phyloP scores from a whole-genome alignment of 1,140 invertebrate species.

The Lordiphosa mommai region DNA sequence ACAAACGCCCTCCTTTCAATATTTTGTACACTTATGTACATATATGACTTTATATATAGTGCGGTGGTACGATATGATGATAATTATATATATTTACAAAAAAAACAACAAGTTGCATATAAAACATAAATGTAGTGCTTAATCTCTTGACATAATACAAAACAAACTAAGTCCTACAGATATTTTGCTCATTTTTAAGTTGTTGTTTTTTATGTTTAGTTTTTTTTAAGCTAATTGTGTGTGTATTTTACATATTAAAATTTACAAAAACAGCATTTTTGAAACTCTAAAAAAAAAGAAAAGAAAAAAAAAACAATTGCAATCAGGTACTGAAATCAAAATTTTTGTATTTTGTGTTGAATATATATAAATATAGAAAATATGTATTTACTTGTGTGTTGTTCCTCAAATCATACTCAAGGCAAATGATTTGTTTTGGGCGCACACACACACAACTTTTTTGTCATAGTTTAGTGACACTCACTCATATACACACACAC shows the following conservation, averaged over 20 bases:
- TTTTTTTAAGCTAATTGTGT: constrained; percentile 47
- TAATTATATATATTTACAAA: constrained; percentile 36
- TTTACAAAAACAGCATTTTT: constrained; percentile 41
- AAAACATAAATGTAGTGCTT: constrained; percentile 31
- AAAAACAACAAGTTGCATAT: constrained; percentile 6
- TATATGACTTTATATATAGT: constrained; percentile 16
- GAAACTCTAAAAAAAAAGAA: constrained; percentile 13
- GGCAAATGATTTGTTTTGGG: constrained; percentile 36
- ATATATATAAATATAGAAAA: constrained; percentile 28
- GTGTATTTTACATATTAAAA: constrained; percentile 69
- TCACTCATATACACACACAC: constrained; percentile 6
- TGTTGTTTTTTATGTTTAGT: too few species aligned
- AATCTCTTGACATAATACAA: not conserved
- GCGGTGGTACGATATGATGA: not conserved
- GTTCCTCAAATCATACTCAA: too few species aligned
- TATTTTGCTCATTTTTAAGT: constrained; percentile 56
- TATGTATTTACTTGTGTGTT: constrained; percentile 11
- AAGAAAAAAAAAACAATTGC: constrained; percentile 43
- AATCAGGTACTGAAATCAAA: constrained; percentile 76
- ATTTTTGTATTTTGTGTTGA: constrained; percentile 38
- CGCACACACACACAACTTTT: constrained; percentile 25
- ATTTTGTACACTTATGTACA: too few species aligned
- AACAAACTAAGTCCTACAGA: constrained; percentile 12
- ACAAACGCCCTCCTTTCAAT: not conserved
- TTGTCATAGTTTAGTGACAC: constrained; percentile 35